Evolutionary conservation across 2,113 vertebrate genomes (phyloP).

Genomic region (Phylloscopus whistleri): DNA sequence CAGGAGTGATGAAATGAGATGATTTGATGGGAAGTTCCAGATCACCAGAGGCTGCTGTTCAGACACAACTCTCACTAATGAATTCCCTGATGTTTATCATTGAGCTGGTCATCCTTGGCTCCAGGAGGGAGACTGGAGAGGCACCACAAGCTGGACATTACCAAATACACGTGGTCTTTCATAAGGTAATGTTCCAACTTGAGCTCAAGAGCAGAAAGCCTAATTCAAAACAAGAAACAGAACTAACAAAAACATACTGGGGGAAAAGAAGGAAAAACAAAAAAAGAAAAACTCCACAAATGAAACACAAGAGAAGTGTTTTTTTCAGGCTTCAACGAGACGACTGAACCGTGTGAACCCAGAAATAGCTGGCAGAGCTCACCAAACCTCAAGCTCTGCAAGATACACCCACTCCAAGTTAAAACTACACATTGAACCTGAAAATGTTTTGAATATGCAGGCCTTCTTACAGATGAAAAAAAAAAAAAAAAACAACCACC

Average conservation of each 20-base stretch:
- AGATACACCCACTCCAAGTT: conserved; percentile 7
- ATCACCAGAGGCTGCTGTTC: neutral
- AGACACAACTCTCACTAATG: neutral
- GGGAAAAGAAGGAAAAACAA: fast-evolving
- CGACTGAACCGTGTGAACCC: neutral
- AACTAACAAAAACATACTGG: conserved; percentile 9
- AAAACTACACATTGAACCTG: neutral
- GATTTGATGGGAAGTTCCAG: neutral
- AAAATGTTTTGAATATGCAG: conserved; percentile 17
- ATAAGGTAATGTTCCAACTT: neutral
- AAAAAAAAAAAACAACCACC: neutral
- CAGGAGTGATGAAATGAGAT: neutral
- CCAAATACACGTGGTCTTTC: neutral
- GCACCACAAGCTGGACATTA: neutral
- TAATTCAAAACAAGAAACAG: neutral
- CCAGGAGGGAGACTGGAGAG: neutral
- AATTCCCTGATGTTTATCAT: neutral
- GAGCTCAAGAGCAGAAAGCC: neutral
- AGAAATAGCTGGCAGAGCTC: conserved; percentile 38
- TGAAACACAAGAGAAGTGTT: conserved; percentile 2
- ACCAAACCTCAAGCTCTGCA: conserved; percentile 19
- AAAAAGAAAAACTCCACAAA: neutral
- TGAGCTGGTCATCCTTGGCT: neutral
- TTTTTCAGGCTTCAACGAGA: conserved; percentile 15
- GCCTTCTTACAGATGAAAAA: neutral